Conservation (phyloP, 2,888 invertebrate species). For the Gandaritis pyraliata region DNA sequence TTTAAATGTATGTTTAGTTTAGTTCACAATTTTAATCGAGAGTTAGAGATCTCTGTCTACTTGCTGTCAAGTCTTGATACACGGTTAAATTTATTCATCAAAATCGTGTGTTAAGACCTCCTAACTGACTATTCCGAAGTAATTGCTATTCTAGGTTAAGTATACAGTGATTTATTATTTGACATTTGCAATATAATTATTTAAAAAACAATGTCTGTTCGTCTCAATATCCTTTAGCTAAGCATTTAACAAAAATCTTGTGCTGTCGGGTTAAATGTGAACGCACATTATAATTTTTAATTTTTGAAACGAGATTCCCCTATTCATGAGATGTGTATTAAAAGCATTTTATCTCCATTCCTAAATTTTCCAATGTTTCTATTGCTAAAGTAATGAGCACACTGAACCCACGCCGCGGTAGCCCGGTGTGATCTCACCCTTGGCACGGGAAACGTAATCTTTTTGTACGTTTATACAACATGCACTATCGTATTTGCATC, state of each 20-base stretch:
- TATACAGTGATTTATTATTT: slow-evolving; percentile 59
- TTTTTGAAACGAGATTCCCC: background rate
- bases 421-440: background rate
- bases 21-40: slow-evolving; percentile 53
- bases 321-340: background rate
- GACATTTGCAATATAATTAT: slow-evolving; percentile 62
- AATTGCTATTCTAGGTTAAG: slow-evolving; percentile 39
- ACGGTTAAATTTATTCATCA: background rate
- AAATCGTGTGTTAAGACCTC: slow-evolving; percentile 17
- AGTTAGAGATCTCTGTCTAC: slow-evolving; percentile 50
- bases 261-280: background rate
- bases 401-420: slow-evolving; percentile 5
- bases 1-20: slow-evolving; percentile 61
- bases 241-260: background rate
- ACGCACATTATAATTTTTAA: background rate
- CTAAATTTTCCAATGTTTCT: slow-evolving; percentile 21
- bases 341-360: slow-evolving; percentile 26
- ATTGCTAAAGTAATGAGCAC: slow-evolving; percentile 27
- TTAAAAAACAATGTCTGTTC: slow-evolving; percentile 48
- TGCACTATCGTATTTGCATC: slow-evolving; percentile 35
- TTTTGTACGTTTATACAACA: slow-evolving; percentile 47
- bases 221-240: slow-evolving; percentile 49
- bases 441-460: slow-evolving; percentile 26
- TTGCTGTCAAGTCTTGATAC: slow-evolving; percentile 31
- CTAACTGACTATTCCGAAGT: slow-evolving; percentile 29